Base-by-base conservation (phyloP, 2,888 invertebrate species). In the Neoscelio sp. region DNA sequence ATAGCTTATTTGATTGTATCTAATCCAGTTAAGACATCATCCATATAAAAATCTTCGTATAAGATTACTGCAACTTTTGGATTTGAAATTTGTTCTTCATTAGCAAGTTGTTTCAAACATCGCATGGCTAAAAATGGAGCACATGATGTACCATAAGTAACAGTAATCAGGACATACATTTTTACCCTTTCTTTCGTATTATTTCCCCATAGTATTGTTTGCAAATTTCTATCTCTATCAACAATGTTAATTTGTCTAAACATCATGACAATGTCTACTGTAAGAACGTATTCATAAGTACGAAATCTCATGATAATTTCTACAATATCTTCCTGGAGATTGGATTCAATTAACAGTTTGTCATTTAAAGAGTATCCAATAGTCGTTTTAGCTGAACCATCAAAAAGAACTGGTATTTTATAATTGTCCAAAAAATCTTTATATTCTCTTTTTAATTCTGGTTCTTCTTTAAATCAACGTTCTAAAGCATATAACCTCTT, bases 181-280 rank as follows among this genome's bases (percentile, higher is more conserved):
- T 52, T 52, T 18, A 52, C 35, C 10, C 1, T 7, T 20, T 33
- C 18, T 5, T 17, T 35, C 12, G 8, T 18, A 35, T 52, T 18
- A 5, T 30, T 5, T 35, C 85, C 52, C 87, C 86, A 88, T 0
- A 87, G 12, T 13, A 88, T 86, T 18, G 83, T 44, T 17, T 86
- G 85, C 6, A 76, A 70, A 13, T 78, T 44, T 8, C 75, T 30
- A 52, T 86, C 80, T 0, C 78, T 65, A 0, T 48, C 30, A 8
- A 17, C 12, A 0, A 80, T 40, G 5, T 8, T 7, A 2, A 83
- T 35, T 56, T 82, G 80, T 0, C 85, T 76, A 44, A 83, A 88
- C 85, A 87, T 87, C 65, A 86, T 85, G 1, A 40, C 75, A n/a
- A 88, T 80, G 46, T 87, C 86, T 0, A 84, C 86, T 5, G 81